Conservation (phyloP, 2,797 vertebrate species). For the Chloroceryle amazona region DNA sequence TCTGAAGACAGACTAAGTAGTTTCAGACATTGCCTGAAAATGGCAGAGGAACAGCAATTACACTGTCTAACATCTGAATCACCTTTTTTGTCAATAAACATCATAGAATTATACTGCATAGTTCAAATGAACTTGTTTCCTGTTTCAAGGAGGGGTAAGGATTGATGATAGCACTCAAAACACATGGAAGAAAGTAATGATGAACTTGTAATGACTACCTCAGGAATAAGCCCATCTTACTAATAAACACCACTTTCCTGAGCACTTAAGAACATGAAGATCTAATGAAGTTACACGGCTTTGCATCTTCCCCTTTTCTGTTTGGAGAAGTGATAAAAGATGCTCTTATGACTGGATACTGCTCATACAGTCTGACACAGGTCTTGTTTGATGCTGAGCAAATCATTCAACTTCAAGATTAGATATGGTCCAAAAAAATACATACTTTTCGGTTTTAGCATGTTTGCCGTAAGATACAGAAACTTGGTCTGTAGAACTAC, state of each 20-base stretch:
- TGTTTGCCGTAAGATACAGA: neutral
- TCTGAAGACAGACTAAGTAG: neutral
- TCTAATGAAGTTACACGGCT: neutral
- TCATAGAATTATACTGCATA: neutral
- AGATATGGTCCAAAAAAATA: neutral
- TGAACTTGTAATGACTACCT: conserved; percentile 3
- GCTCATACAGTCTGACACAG: neutral
- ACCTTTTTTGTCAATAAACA: neutral
- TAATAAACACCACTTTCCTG: neutral
- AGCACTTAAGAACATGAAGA: neutral
- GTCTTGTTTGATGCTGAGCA: neutral
- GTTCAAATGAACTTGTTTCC: neutral
- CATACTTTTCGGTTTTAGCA: neutral
- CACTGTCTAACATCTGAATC: neutral
- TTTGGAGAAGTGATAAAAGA: neutral
- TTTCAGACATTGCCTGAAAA: neutral
- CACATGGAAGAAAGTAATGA: conserved; percentile 5
- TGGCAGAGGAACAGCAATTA: neutral
- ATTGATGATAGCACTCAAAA: neutral
- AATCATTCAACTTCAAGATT: neutral
- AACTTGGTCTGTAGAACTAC: neutral
- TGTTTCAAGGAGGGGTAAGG: neutral
- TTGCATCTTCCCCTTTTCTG: neutral
- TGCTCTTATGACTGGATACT: neutral
- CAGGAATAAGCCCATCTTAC: neutral